These are phyloP conservation scores for Pseudochaenichthys georgianus DNA, from an alignment of 2,797 vertebrate species.

Conservation along the genomic window DNA sequence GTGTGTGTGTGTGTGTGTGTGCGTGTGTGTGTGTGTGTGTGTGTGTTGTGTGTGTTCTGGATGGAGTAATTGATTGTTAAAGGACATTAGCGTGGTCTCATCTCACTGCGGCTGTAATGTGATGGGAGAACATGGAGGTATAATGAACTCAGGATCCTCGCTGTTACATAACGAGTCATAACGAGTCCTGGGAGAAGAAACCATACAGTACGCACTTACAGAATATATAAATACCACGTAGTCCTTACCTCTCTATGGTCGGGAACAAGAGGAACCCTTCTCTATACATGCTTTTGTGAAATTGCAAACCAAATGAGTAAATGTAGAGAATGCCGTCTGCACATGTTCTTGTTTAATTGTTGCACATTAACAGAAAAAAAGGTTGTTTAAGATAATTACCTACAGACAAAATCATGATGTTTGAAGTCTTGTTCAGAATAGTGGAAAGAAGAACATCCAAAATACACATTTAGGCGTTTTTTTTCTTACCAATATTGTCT, in stretches of 20 bases:
- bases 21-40: neutral
- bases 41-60: conserved; percentile 9
- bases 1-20: conserved; percentile 12
- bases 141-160: conserved; percentile 14
- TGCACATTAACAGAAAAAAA: neutral
- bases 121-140: conserved; percentile 32
- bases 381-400: neutral
- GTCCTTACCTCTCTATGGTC: neutral
- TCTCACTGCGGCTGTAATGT: conserved; percentile 56
- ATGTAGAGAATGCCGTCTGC: neutral
- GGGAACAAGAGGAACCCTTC: too few species aligned
- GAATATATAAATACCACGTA: neutral
- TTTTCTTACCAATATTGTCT: too few species aligned
- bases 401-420: neutral
- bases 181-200: neutral
- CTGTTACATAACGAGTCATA: conserved; percentile 41
- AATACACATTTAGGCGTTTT: too few species aligned
- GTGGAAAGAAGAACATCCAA: too few species aligned
- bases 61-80: conserved; percentile 60
- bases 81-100: conserved; percentile 68
- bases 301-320: too few species aligned
- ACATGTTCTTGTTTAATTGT: too few species aligned
- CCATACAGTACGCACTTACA: too few species aligned
- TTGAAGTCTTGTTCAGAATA: too few species aligned
- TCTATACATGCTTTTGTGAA: too few species aligned